Evolutionary conservation across 1,140 invertebrate genomes (phyloP).

Genomic region (Thaumetopoea pityocampa): DNA sequence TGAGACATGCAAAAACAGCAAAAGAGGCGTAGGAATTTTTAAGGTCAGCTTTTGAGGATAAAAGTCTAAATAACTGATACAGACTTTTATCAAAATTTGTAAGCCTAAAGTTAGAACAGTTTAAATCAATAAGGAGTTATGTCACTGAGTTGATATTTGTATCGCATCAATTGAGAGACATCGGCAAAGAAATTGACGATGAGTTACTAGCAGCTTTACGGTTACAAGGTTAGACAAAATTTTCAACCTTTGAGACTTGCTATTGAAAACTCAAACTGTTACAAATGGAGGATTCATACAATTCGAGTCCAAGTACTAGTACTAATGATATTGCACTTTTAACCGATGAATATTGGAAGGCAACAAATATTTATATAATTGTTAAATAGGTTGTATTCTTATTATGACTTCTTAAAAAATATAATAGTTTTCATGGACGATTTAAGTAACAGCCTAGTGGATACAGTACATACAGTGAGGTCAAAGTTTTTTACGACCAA

Average conservation of each 20-base stretch:
- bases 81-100: not conserved
- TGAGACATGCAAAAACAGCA: not conserved
- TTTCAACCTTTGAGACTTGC: not conserved
- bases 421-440: too few species aligned
- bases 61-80: not conserved
- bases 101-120: slow-evolving; percentile 1
- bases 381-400: too few species aligned
- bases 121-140: not conserved
- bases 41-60: not conserved
- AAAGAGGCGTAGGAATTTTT: not conserved
- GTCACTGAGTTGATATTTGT: not conserved
- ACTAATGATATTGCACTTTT: not conserved
- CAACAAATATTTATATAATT: not conserved
- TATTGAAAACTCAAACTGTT: slow-evolving; percentile 4
- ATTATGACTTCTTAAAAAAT: too few species aligned
- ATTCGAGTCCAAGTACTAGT: not conserved
- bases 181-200: slow-evolving; percentile 5
- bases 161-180: not conserved
- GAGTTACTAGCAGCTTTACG: slow-evolving; percentile 6
- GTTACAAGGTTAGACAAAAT: slow-evolving; percentile 6
- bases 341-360: not conserved
- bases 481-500: too few species aligned
- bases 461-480: too few species aligned
- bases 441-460: too few species aligned
- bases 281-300: slow-evolving; percentile 2